Conservation (phyloP, 2,113 vertebrate genomes). For the Cisticola juncidis region DNA sequence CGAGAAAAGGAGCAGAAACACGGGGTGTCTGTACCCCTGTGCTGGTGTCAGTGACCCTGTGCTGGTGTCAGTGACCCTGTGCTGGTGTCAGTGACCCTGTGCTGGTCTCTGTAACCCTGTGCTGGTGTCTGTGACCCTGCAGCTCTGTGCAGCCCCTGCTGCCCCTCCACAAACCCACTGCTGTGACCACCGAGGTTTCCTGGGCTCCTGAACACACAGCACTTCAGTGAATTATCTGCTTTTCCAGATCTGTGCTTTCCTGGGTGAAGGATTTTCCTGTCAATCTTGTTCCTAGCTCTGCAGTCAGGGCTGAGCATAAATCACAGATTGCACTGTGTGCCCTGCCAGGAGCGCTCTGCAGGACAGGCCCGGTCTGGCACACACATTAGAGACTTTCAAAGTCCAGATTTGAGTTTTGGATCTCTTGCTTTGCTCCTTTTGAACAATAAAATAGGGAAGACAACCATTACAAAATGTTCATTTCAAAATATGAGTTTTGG, state of each 20-base stretch:
- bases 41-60: neutral
- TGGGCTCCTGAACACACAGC: neutral
- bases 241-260: neutral
- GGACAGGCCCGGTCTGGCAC: neutral
- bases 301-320: neutral
- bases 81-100: neutral
- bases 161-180: neutral
- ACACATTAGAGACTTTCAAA: neutral
- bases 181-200: neutral
- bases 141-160: too few relatives aligned
- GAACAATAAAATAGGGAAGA: too few relatives aligned
- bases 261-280: neutral
- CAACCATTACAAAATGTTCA: neutral
- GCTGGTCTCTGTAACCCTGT: neutral
- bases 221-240: neutral
- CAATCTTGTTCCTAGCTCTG: neutral
- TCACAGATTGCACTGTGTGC: neutral
- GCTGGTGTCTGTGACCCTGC: too few relatives aligned
- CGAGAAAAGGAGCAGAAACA: neutral
- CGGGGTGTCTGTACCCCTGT: neutral
- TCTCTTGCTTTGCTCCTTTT: too few relatives aligned
- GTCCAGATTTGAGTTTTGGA: accelerated
- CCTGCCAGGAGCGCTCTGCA: neutral
- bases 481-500: neutral
- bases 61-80: neutral